These are phyloP conservation scores for Stegostoma tigrinum DNA, from an alignment of 2,113 vertebrate species.

Conservation along the genomic window DNA sequence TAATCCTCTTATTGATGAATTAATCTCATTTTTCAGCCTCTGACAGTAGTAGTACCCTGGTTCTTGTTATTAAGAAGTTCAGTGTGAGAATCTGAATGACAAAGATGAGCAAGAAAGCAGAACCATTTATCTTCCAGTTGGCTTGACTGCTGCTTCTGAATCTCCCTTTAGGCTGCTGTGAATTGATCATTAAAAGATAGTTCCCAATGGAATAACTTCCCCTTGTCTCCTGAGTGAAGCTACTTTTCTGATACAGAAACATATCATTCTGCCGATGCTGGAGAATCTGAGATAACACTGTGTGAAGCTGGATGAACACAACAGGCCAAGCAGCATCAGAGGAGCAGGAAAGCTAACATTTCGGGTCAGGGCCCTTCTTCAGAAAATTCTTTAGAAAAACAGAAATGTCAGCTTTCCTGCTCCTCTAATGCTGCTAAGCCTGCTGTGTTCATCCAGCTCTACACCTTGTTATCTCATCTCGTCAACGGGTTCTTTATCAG, in stretches of 20 bases:
- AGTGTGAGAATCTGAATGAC: background rate
- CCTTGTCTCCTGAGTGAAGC: background rate
- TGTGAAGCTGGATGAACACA: too few relatives aligned
- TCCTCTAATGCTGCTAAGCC: too few relatives aligned
- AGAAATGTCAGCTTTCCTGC: too few relatives aligned
- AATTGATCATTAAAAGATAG: too few relatives aligned
- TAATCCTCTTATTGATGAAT: background rate
- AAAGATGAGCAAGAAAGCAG: background rate
- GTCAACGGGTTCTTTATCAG: background rate
- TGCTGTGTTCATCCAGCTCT: too few relatives aligned
- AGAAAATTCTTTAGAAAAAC: too few relatives aligned
- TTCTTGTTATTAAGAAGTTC: background rate
- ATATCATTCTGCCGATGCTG: background rate
- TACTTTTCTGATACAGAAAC: background rate
- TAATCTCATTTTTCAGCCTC: background rate
- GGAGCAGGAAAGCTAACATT: too few relatives aligned
- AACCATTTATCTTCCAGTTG: background rate
- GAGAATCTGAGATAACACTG: too few relatives aligned
- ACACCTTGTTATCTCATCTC: too few relatives aligned
- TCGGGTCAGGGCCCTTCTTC: too few relatives aligned
- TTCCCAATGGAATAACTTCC: background rate
- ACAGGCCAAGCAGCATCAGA: too few relatives aligned
- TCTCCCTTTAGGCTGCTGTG: background rate
- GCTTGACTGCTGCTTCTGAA: background rate
- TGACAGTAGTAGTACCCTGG: background rate